Base-by-base conservation (phyloP, 2,113 vertebrate species). In the Argyrosomus japonicus region DNA sequence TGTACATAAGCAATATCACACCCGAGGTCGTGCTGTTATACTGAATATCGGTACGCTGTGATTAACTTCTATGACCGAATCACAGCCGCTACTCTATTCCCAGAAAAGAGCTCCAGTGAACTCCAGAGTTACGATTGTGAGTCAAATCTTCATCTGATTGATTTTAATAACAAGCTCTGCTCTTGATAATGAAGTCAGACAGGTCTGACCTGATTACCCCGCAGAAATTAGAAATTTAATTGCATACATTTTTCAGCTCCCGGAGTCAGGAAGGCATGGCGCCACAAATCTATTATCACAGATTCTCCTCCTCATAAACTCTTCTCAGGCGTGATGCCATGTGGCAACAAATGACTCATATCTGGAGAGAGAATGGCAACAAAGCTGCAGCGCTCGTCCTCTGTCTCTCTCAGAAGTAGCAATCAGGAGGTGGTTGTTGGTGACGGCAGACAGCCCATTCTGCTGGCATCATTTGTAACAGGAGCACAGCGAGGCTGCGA, bases 191-290 rank as follows among this genome's bases (percentile, higher is more conserved):
- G 79, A 87, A 87, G 81, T 86, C 81, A 71, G 47, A 75, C 77
- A 23, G 74, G 57, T 79, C 67, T 86, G 85, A 91, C 82, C 78
- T 63, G 73, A 91, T 93, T 89, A 88, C 32, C 54, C 75, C 2
- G 1, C 86, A 87, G 77, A 88, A 90, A 91, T 92, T 83, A 89
- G 81, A 92, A 85, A 89, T 88, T 65, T 93, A 93, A 94, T 92
- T 91, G 83, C 85, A 79, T 61, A 51, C 4, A 89, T 93, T 84
- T 91, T 86, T 93, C 79, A 81, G 56, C 75, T 50, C 53, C 76
- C 43, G 27, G 63, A 85, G 79, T 83, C 23, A 1, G 51, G 77
- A 77, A 76, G 82, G 69, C 62, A 82, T 68, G 82, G 75, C n/a
- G 45, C 54, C 75, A 40, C 69, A 73, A 73, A 89, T 86, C 75